Conservation (phyloP, 2,888 invertebrate genomes). For the Cepaea hortensis region DNA sequence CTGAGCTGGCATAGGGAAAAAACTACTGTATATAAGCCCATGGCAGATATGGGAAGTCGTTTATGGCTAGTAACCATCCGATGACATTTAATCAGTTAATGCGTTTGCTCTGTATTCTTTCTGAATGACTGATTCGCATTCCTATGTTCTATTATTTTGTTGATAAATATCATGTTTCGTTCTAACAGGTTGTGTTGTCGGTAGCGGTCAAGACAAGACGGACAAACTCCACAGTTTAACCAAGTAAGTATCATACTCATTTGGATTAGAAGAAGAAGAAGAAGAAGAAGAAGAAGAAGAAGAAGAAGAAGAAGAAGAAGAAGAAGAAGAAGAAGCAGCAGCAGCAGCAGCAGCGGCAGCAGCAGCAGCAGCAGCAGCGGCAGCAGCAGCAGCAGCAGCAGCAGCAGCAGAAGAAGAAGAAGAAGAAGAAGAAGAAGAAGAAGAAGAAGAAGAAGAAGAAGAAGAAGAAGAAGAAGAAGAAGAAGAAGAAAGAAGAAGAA, state of each 20-base stretch:
- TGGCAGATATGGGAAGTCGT: too few species aligned
- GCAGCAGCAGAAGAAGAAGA: not conserved
- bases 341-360: not conserved
- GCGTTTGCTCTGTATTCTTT: too few species aligned
- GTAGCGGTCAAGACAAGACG: constrained; percentile 58
- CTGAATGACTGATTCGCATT: too few species aligned
- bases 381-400: not conserved
- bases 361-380: not conserved
- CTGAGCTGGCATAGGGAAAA: too few species aligned
- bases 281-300: too few species aligned
- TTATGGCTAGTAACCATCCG: too few species aligned
- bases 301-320: too few species aligned
- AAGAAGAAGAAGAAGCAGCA: not conserved
- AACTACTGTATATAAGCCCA: too few species aligned
- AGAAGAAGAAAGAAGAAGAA: not conserved
- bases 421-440: not conserved
- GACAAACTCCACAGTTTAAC: constrained; percentile 59
- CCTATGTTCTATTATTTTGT: too few species aligned
- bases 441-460: not conserved
- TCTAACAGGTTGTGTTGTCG: constrained; percentile 60
- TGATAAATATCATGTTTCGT: not conserved
- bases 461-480: not conserved
- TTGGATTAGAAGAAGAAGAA: too few species aligned
- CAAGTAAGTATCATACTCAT: constrained; percentile 56
- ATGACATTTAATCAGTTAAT: too few species aligned